Evolutionary conservation across 2,113 vertebrate species (phyloP).

Genomic region (Corapipo altera): DNA sequence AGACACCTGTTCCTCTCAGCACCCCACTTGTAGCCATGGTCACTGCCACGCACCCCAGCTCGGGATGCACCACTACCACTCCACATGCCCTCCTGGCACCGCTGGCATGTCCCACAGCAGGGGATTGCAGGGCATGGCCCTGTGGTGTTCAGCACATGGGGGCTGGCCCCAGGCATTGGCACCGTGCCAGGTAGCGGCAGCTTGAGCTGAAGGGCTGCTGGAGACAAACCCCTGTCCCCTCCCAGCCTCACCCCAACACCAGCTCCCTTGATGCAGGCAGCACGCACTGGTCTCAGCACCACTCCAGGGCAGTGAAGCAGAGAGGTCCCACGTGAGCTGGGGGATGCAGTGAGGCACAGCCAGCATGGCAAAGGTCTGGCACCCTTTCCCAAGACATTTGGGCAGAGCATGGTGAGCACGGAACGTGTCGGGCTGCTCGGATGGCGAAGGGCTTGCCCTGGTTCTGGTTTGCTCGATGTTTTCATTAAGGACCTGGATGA

Average conservation of each 20-base stretch:
- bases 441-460: neutral
- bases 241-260: neutral
- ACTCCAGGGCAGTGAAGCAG: accelerated
- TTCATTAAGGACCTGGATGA: conserved; percentile 51
- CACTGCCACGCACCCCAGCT: neutral
- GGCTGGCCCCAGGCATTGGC: neutral
- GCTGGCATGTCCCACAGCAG: neutral
- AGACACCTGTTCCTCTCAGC: accelerated
- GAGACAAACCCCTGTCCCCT: neutral
- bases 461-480: conserved; percentile 31
- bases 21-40: neutral
- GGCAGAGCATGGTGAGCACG: neutral
- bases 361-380: neutral
- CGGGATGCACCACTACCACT: accelerated
- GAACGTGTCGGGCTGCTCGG: accelerated
- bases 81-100: accelerated
- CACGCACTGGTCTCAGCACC: neutral
- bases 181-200: accelerated
- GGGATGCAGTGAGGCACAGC: neutral
- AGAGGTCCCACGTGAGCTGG: neutral
- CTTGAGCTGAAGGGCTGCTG: neutral
- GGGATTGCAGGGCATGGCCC: neutral
- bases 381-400: neutral
- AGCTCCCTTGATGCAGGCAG: accelerated
- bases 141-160: neutral